Evolutionary conservation across 2,113 vertebrate species (phyloP).

Genomic region (Equus przewalskii): DNA sequence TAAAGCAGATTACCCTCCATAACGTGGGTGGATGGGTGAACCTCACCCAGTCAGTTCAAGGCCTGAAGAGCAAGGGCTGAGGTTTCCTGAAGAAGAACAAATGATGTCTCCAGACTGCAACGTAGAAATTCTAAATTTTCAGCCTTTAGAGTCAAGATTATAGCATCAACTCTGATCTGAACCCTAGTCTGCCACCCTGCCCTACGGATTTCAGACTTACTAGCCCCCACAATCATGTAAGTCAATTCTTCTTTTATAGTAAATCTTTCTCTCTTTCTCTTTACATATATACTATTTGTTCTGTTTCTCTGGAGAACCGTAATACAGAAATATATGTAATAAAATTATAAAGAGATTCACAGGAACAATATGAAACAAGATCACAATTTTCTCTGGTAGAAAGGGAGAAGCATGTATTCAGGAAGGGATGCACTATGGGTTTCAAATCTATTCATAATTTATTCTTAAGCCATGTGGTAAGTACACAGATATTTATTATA

Average conservation of each 20-base stretch:
- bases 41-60: background rate
- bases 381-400: background rate
- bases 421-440: background rate
- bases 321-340: background rate
- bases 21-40: background rate
- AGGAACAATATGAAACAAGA: background rate
- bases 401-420: background rate
- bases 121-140: background rate
- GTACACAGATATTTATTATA: background rate
- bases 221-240: background rate
- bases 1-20: background rate
- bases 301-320: background rate
- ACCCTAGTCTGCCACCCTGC: background rate
- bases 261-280: background rate
- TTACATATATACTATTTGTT: background rate
- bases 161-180: background rate
- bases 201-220: background rate
- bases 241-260: background rate
- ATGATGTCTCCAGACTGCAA: background rate
- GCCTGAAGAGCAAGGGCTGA: background rate
- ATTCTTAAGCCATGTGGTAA: background rate
- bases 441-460: background rate
- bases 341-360: background rate
- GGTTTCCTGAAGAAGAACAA: background rate
- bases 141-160: background rate